Percentiles rank a stretch among this genome's conserved stretches.
These are phyloP conservation scores for Blomia tropicalis DNA, from an alignment of 2,888 invertebrate genomes.

Conservation along the genomic window DNA sequence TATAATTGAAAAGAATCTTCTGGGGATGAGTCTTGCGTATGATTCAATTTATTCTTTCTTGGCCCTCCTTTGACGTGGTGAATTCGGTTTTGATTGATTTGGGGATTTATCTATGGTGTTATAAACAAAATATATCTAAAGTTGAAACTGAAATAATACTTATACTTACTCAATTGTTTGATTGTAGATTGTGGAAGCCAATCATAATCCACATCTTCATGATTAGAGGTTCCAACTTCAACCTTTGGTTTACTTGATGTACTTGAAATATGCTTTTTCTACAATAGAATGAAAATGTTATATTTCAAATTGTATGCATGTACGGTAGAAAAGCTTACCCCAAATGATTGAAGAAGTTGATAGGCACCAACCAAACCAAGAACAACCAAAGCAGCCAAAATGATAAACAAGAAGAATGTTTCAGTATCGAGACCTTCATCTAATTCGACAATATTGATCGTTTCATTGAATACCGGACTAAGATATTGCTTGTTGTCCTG, in stretches of 20 bases:
- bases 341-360: slow-evolving; percentile 59
- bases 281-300: slow-evolving; percentile 24
- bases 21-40: too few species aligned
- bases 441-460: slow-evolving; percentile 81
- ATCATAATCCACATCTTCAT: slow-evolving; percentile 86
- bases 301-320: neutral
- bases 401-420: slow-evolving; percentile 92
- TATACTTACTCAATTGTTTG: slow-evolving; percentile 54
- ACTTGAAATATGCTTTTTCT: slow-evolving; percentile 33
- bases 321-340: slow-evolving; percentile 37
- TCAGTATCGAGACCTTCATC: slow-evolving; percentile 95
- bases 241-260: slow-evolving; percentile 37
- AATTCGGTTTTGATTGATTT: slow-evolving; percentile 5
- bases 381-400: slow-evolving; percentile 75
- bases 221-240: slow-evolving; percentile 77
- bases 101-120: neutral
- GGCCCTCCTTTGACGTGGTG: slow-evolving; percentile 14
- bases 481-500: slow-evolving; percentile 25
- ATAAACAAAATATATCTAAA: slow-evolving; percentile 7
- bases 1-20: too few species aligned
- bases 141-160: neutral
- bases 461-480: slow-evolving; percentile 63
- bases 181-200: slow-evolving; percentile 89
- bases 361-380: slow-evolving; percentile 71
- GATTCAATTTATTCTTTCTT: slow-evolving; percentile 11